Evolutionary conservation across 2,113 vertebrate species (phyloP).

Genomic region (Myotis yumanensis): DNA sequence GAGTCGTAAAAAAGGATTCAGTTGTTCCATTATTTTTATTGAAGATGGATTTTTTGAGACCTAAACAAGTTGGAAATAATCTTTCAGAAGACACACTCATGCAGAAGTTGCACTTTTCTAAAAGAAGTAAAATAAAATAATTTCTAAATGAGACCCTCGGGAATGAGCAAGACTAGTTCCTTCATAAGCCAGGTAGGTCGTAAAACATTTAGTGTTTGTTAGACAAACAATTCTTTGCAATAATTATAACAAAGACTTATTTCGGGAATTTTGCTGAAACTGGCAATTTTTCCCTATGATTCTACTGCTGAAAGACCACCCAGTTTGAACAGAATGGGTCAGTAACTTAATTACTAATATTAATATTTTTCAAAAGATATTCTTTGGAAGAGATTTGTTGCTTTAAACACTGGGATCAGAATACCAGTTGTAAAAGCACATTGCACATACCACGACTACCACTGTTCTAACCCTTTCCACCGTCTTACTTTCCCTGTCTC

Average conservation of each 20-base stretch:
- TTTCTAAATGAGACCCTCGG: slow-evolving; percentile 18
- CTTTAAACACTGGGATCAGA: background rate
- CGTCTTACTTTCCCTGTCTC: background rate
- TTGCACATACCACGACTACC: background rate
- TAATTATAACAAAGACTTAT: slow-evolving; percentile 38
- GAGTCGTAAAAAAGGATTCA: background rate
- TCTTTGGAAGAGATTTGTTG: slow-evolving; percentile 1
- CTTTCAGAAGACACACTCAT: background rate
- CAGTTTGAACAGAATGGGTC: slow-evolving; percentile 40
- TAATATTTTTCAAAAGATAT: slow-evolving; percentile 36
- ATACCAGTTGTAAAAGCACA: background rate
- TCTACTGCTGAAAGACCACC: slow-evolving; percentile 58
- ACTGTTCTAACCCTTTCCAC: background rate
- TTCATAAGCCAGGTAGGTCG: slow-evolving; percentile 22
- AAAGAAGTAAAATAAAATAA: background rate
- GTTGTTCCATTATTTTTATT: background rate
- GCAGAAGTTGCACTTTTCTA: background rate
- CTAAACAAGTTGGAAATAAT: background rate
- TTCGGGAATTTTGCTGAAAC: slow-evolving; percentile 38
- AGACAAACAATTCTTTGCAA: slow-evolving; percentile 59
- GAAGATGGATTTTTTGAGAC: background rate
- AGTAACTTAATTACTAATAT: slow-evolving; percentile 36
- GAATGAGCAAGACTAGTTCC: slow-evolving; percentile 7
- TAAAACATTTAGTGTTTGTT: slow-evolving; percentile 55
- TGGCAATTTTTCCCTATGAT: slow-evolving; percentile 9